phyloP scores from a whole-genome alignment of 1,140 invertebrate genomes.

The Conus betulinus region DNA sequence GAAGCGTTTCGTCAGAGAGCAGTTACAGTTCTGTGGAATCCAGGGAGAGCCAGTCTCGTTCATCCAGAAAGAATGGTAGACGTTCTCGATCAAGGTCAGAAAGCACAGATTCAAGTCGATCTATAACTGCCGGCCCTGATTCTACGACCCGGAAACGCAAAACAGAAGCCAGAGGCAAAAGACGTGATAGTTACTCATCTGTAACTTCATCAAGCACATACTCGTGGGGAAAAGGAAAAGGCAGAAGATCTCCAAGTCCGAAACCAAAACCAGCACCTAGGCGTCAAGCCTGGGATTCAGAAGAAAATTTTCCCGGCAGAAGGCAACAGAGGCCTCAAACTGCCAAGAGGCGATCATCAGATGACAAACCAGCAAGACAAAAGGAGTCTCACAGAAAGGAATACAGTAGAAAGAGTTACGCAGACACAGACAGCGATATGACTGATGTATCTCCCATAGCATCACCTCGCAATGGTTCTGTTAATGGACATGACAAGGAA shows the following conservation, averaged over 20 bases:
- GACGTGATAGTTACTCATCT: neutral
- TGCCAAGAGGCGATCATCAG: conserved; percentile 24
- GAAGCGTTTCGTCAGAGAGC: neutral
- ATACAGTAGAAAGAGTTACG: neutral
- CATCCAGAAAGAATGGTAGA: neutral
- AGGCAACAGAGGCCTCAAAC: conserved; percentile 46
- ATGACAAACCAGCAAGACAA: neutral
- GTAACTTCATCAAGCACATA: conserved; percentile 7
- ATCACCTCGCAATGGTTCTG: conserved; percentile 55
- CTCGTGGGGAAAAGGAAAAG: neutral
- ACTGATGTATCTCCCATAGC: conserved; percentile 72
- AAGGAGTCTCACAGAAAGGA: neutral
- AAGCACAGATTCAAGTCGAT: neutral
- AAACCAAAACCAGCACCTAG: neutral
- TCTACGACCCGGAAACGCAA: neutral
- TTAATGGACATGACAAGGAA: conserved; percentile 25
- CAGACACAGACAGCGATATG: conserved; percentile 67
- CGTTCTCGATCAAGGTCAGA: neutral
- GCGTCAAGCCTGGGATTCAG: conserved; percentile 33
- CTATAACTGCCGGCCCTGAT: neutral
- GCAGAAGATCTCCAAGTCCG: conserved; percentile 1
- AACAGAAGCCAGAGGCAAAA: neutral
- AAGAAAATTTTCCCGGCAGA: conserved; percentile 2
- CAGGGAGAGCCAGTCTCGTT: conserved; percentile 8
- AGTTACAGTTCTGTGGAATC: neutral